These are phyloP conservation scores for Phoebastria nigripes DNA, from an alignment of 2,797 vertebrate species.

Conservation along the genomic window DNA sequence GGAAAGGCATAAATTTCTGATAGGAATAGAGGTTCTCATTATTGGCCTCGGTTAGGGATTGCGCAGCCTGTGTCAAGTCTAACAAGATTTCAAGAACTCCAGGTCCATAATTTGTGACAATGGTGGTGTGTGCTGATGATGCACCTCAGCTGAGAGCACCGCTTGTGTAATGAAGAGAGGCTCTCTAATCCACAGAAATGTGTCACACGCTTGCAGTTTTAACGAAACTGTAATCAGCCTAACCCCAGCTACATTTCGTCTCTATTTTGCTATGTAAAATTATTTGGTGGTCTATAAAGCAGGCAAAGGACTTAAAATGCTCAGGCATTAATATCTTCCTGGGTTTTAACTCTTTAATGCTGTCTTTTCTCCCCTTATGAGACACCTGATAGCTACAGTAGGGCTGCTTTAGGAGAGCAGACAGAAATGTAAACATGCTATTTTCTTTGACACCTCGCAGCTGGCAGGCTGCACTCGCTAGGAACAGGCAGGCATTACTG, in stretches of 20 bases:
- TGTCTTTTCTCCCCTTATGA: background rate
- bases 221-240: background rate
- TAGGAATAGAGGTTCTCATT: slow-evolving; percentile 41
- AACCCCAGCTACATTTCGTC: background rate
- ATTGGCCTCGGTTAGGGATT: background rate
- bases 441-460: background rate
- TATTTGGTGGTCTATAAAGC: background rate
- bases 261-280: background rate
- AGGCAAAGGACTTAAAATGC: background rate
- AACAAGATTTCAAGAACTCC: slow-evolving; percentile 40
- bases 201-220: background rate
- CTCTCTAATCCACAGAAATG: background rate
- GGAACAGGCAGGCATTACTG: background rate
- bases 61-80: slow-evolving; percentile 9
- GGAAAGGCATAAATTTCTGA: slow-evolving; percentile 37
- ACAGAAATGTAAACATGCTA: background rate
- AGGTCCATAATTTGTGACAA: slow-evolving; percentile 19
- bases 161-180: background rate
- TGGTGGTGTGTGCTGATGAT: background rate
- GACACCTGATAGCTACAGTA: background rate
- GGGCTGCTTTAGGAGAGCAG: background rate
- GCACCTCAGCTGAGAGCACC: background rate
- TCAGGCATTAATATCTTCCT: background rate
- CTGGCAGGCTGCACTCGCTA: background rate
- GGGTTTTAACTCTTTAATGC: background rate